Evolutionary conservation across 2,113 vertebrate genomes (phyloP), one percentile per base, ranked within the genome.

Genomic region (Ammodramus savannarum): DNA sequence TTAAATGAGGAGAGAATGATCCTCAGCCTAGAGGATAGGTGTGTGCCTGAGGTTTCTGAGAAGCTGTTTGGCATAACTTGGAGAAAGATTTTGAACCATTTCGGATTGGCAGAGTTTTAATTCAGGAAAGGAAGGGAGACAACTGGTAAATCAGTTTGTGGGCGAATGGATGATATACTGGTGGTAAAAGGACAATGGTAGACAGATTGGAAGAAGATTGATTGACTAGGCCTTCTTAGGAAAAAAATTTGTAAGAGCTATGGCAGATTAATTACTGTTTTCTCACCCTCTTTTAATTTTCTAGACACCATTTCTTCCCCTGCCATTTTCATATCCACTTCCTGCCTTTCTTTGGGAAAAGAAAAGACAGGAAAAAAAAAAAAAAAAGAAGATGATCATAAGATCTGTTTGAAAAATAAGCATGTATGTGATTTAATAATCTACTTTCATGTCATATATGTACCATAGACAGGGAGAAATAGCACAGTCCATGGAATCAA

Each of bases 1-100:
- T 97, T 90, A 95, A 80, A 32, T 51, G 51, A 88, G 82, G 90
- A 77, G 68, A 96, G 51, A 39, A 71, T 41, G 36, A 38, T 59
- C 88, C 82, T 83, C 88, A 93, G 92, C 95, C 95, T 90, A 63
- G 68, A 89, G 94, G 51, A 81, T 71, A 95, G 95, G 96, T 81
- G 94, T 96, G 94, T 90, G 68, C 63, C 0, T 31, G 57, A 88
- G 68, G 68, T 83, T 96, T 94, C 83, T 90, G 79, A 92, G 95
- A 95, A 96, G 51, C 51, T 83, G 34, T 57, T 95, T 95, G 94
- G 90, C 85, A 88, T 71, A 48, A 90, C 43, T 92, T 59, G 68
- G 92, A 92, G 75, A 76, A 67, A 90, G 90, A 84, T 93, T 94
- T 74, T 93, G 55, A 88, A 67, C 90, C 68, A 52, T 66, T 93